Conservation (phyloP, 2,113 vertebrate species). For the Pterocles burchelli region DNA sequence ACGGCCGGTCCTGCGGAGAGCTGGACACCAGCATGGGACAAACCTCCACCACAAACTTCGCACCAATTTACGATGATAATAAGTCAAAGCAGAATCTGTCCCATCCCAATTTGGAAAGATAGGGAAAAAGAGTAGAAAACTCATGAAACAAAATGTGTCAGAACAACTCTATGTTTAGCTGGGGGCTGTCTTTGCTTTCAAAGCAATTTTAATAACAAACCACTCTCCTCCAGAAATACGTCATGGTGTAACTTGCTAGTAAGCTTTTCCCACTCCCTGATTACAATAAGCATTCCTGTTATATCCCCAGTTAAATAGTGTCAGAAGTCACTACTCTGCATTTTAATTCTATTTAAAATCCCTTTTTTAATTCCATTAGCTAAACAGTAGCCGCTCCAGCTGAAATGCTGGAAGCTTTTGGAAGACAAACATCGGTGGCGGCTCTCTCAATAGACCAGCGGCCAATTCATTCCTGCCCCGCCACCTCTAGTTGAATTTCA, state of each 20-base stretch:
- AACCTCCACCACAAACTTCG: not conserved
- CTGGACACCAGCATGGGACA: not conserved
- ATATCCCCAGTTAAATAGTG: not conserved
- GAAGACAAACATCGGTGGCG: fast-evolving
- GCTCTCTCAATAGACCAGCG: fast-evolving
- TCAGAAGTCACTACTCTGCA: not conserved
- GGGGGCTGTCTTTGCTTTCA: not conserved
- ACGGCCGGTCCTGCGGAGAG: fast-evolving
- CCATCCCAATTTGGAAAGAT: not conserved
- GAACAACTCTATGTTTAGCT: not conserved
- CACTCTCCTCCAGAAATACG: not conserved
- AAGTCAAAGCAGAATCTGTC: not conserved
- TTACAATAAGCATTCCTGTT: not conserved
- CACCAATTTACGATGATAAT: fast-evolving
- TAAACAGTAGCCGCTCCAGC: not conserved
- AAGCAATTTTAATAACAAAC: not conserved
- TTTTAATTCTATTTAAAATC: not conserved
- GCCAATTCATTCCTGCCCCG: fast-evolving
- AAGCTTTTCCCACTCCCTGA: not conserved
- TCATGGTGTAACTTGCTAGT: not conserved
- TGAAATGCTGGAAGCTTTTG: not conserved
- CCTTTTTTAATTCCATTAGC: not conserved
- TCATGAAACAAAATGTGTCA: not conserved
- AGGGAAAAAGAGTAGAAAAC: not conserved
- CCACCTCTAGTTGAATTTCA: not conserved